Base-by-base conservation (phyloP, 2,888 invertebrate genomes). In the Xestia c-nigrum region DNA sequence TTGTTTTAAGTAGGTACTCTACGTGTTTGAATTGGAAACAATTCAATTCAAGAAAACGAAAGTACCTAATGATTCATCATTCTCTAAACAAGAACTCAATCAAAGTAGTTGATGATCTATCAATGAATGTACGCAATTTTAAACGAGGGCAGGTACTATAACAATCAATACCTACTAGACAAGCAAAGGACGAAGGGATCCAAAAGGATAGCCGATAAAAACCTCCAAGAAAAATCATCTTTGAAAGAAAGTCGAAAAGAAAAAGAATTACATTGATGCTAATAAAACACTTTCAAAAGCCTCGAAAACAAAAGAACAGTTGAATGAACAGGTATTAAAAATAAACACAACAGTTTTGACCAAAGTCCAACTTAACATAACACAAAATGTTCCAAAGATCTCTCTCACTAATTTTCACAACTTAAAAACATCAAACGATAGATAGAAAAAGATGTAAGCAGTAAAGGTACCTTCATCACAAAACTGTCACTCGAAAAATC, bases 401-500 rank as follows among this genome's bases (percentile, higher is more conserved):
- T 57, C 70, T 47, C 70, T 47, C 59, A 71, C 59, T 7, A 46
- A 24, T n/a, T 52, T 31, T 16, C 59, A 64, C 40, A 70, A 21
- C 3, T 46, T 43, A 12, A 9, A 59, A 69, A 65, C 55, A 3
- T 31, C 0, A 52, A 61, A n/a, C 5, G 24, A 64, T 43, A n/a
- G 50, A 61, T 24, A 57, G 50, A 70, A 59, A 67, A 82, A 40
- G 5, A 46, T n/a, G 38, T 40, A 57, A 69, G 38, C 16, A 84
- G 43, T 72, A 57, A 38, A 70, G 50, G 76, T 87, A 86, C 87
- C 87, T 87, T 81, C 87, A 87, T 87, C 76, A 85, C 85, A 75
- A 84, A 84, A 79, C 74, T 87, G 87, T 87, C 85, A 88, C 85
- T 77, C 70, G 78, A 83, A 78, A 81, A 85, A 80, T 80, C 74